phyloP scores from a whole-genome alignment of 2,113 vertebrate genomes.

The Protobothrops flavoviridis region DNA sequence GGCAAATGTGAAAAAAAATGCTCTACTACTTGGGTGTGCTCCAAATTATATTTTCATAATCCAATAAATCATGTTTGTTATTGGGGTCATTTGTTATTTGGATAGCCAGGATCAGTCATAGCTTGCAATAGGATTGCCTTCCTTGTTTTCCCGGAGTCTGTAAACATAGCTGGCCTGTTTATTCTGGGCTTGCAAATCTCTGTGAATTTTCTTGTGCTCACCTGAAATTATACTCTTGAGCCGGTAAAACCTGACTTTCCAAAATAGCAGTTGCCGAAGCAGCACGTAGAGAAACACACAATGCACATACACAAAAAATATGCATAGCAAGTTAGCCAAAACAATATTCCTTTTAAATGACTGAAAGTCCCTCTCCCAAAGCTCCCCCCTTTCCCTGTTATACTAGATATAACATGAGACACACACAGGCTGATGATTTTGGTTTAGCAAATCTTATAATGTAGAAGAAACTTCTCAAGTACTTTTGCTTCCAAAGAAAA shows the following conservation, averaged over 20 bases:
- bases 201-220: conserved; percentile 64
- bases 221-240: conserved; percentile 55
- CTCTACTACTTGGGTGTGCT: background rate
- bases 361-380: conserved; percentile 12
- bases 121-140: conserved; percentile 39
- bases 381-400: conserved; percentile 35
- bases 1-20: background rate
- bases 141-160: conserved; percentile 14
- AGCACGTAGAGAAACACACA: conserved; percentile 15
- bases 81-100: conserved; percentile 20
- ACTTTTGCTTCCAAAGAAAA: conserved; percentile 10
- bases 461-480: background rate
- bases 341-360: conserved; percentile 56
- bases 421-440: conserved; percentile 1
- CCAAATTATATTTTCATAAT: background rate
- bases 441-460: conserved; percentile 51
- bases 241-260: conserved; percentile 59
- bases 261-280: conserved; percentile 13
- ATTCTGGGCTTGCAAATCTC: conserved; percentile 50
- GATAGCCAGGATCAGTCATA: conserved; percentile 37
- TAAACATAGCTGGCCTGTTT: conserved; percentile 43
- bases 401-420: background rate
- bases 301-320: background rate
- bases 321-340: conserved; percentile 32
- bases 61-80: conserved; percentile 47